Conservation (phyloP, 1,140 invertebrate species). For the Listronotus oregonensis region DNA sequence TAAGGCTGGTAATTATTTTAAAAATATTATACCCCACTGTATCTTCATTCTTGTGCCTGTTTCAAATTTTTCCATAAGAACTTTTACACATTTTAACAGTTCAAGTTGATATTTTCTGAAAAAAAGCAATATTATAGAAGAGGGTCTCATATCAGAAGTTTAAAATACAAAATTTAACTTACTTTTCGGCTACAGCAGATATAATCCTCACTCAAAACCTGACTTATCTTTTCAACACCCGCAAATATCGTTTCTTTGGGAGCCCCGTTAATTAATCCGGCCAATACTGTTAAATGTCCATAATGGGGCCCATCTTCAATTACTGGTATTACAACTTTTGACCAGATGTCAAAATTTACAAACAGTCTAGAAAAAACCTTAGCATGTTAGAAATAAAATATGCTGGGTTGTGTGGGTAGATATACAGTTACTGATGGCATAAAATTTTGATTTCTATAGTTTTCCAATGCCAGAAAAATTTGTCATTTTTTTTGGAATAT, state of each 20-base stretch:
- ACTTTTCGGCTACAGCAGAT: slow-evolving; percentile 56
- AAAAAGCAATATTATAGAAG: slow-evolving; percentile 21
- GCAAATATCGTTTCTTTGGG: slow-evolving; percentile 46
- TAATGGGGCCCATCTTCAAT: slow-evolving; percentile 58
- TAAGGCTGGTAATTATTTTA: slow-evolving; percentile 44
- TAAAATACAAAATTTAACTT: slow-evolving; percentile 14
- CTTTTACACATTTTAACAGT: slow-evolving; percentile 46
- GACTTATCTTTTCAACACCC: slow-evolving; percentile 47
- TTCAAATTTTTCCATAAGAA: slow-evolving; percentile 41
- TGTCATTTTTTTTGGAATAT: too few species aligned
- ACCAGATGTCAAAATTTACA: slow-evolving; percentile 61
- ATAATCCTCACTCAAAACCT: slow-evolving; percentile 48
- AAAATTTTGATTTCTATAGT: too few species aligned
- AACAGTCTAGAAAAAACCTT: slow-evolving; percentile 63
- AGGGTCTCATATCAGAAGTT: slow-evolving; percentile 33
- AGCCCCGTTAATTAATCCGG: slow-evolving; percentile 59
- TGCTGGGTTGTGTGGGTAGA: too few species aligned
- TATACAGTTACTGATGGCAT: too few species aligned
- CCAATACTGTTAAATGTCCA: slow-evolving; percentile 61
- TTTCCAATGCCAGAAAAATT: too few species aligned
- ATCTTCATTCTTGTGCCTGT: background rate
- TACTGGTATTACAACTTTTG: slow-evolving; percentile 59
- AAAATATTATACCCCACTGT: slow-evolving; percentile 46
- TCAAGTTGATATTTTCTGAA: slow-evolving; percentile 49
- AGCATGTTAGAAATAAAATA: slow-evolving; percentile 45